These are phyloP conservation scores for Pandion haliaetus DNA, from an alignment of 2,113 vertebrate genomes.

Conservation along the genomic window DNA sequence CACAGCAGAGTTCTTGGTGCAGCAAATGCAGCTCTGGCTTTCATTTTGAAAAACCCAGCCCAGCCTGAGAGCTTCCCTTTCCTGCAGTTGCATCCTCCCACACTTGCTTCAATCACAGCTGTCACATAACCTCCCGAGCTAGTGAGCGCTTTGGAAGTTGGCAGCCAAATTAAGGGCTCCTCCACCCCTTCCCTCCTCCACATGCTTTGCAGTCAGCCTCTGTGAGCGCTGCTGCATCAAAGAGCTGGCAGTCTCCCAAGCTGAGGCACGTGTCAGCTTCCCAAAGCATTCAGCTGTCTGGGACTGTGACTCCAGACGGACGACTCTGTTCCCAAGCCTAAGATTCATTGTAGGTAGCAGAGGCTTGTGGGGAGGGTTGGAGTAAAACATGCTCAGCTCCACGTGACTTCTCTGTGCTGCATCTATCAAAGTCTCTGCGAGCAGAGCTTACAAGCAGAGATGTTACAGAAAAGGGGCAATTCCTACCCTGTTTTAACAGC, in stretches of 20 bases:
- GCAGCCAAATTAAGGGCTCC: conserved; percentile 63
- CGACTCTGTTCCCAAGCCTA: conserved; percentile 19
- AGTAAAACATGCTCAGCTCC: neutral
- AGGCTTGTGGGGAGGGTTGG: neutral
- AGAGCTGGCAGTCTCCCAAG: conserved; percentile 14
- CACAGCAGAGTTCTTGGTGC: neutral
- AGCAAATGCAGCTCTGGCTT: neutral
- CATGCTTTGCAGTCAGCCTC: conserved; percentile 51
- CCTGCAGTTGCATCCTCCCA: conserved; percentile 32
- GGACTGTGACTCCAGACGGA: neutral
- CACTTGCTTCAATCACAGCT: conserved; percentile 27
- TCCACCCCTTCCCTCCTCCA: conserved; percentile 53
- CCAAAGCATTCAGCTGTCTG: conserved; percentile 44
- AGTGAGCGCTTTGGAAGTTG: conserved; percentile 43
- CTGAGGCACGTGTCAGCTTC: conserved; percentile 18
- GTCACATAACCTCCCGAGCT: conserved; percentile 24
- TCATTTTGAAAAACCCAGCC: conserved; percentile 8
- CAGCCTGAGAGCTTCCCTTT: conserved; percentile 10
- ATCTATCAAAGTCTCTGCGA: neutral
- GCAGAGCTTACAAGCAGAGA: neutral
- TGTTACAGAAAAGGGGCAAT: neutral
- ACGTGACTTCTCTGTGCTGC: neutral
- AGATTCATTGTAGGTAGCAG: conserved; percentile 18
- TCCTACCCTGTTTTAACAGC: neutral
- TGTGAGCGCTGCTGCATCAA: conserved; percentile 38